phyloP scores from a whole-genome alignment of 2,888 invertebrate genomes.

The Schizotus pectinicornis region DNA sequence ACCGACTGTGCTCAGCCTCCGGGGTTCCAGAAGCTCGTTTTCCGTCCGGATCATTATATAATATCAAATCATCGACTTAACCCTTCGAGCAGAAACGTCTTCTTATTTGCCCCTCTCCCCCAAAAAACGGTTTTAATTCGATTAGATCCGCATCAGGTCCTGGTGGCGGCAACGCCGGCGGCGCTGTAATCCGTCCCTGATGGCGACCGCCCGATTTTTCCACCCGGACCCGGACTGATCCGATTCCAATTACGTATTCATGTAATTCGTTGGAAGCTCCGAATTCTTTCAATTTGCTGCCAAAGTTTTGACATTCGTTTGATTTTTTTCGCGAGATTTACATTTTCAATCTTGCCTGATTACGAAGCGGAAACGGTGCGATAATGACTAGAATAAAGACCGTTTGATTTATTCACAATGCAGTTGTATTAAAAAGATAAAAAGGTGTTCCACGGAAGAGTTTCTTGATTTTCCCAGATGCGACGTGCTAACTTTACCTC shows the following conservation, averaged over 20 bases:
- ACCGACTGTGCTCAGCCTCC: background rate
- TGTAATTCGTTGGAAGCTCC: slow-evolving; percentile 19
- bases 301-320: slow-evolving; percentile 26
- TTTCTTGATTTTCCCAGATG: no score
- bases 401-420: slow-evolving; percentile 14
- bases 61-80: background rate
- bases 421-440: slow-evolving; percentile 9
- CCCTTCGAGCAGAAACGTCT: no score
- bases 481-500: no score
- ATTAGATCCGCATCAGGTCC: no score
- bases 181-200: no score
- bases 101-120: no score
- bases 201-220: slow-evolving; percentile 5
- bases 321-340: slow-evolving; percentile 25
- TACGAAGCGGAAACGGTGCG: slow-evolving; percentile 17
- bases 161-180: no score
- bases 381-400: slow-evolving; percentile 17
- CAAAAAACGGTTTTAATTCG: no score
- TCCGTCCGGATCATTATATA: background rate
- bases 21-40: background rate
- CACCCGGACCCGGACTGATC: slow-evolving; percentile 13
- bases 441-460: no score
- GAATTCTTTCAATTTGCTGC: slow-evolving; percentile 17
- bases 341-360: slow-evolving; percentile 28
- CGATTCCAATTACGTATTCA: slow-evolving; percentile 23